Evolutionary conservation across 2,113 vertebrate species (phyloP).

Genomic region (Centropus unirufus): DNA sequence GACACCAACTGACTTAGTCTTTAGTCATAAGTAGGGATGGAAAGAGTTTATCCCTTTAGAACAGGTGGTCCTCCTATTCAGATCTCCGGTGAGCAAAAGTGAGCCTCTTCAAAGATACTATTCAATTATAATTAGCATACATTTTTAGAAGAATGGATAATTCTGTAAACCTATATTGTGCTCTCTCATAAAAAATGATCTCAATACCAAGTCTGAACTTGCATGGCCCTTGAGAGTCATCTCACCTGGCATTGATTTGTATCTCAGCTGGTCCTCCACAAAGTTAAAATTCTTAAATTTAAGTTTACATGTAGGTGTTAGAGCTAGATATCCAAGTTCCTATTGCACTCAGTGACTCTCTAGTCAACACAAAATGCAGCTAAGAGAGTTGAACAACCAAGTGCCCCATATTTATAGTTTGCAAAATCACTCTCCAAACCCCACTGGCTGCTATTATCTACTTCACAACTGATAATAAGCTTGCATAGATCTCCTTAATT

Average conservation of each 20-base stretch:
- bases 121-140: not conserved
- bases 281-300: not conserved
- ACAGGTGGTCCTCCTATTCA: too few relatives aligned
- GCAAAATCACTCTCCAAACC: not conserved
- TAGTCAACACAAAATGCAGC: not conserved
- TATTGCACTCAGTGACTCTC: not conserved
- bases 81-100: not conserved
- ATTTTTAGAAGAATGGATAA: not conserved
- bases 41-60: not conserved
- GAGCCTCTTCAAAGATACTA: not conserved
- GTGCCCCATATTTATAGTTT: not conserved
- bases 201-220: not conserved
- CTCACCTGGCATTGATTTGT: not conserved
- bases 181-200: not conserved
- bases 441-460: not conserved
- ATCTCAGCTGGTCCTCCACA: not conserved
- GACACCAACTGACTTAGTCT: not conserved
- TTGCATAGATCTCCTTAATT: not conserved
- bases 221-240: not conserved
- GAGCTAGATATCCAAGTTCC: not conserved
- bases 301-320: not conserved
- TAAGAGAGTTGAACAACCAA: not conserved
- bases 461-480: not conserved
- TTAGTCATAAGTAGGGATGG: not conserved
- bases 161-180: not conserved